Conservation (phyloP, 92 coral and sea anemone genomes). For the Bergia puertoricense region DNA sequence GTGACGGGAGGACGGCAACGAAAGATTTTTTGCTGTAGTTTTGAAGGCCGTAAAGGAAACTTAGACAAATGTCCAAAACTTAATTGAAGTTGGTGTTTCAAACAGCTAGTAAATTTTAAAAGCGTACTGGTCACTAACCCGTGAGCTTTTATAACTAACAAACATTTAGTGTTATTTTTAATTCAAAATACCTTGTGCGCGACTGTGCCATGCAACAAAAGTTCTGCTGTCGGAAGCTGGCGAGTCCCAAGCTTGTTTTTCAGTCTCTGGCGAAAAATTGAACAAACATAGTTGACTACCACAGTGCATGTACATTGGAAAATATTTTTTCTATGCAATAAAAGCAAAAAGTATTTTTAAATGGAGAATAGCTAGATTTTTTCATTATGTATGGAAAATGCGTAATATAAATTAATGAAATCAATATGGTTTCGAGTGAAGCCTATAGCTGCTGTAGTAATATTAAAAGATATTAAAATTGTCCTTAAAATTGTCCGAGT, state of each 20-base stretch:
- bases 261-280: constrained; percentile 52
- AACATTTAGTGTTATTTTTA: not conserved
- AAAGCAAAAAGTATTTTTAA: not conserved
- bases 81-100: too few species aligned
- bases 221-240: constrained; percentile 94
- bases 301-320: not conserved
- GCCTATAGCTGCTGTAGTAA: too few species aligned
- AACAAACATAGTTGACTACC: not conserved
- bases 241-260: constrained; percentile 93
- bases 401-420: too few species aligned
- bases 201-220: constrained; percentile 78
- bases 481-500: too few species aligned
- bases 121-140: not conserved
- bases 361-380: not conserved
- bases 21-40: too few species aligned
- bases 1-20: too few species aligned
- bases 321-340: not conserved
- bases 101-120: too few species aligned
- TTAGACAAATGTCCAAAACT: too few species aligned
- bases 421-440: too few species aligned
- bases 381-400: too few species aligned
- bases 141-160: not conserved
- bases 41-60: too few species aligned
- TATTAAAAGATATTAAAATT: too few species aligned
- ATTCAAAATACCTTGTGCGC: constrained; percentile 71